These are phyloP conservation scores for Sarcophaga variegata DNA, from an alignment of 2,888 invertebrate species.

Conservation along the genomic window DNA sequence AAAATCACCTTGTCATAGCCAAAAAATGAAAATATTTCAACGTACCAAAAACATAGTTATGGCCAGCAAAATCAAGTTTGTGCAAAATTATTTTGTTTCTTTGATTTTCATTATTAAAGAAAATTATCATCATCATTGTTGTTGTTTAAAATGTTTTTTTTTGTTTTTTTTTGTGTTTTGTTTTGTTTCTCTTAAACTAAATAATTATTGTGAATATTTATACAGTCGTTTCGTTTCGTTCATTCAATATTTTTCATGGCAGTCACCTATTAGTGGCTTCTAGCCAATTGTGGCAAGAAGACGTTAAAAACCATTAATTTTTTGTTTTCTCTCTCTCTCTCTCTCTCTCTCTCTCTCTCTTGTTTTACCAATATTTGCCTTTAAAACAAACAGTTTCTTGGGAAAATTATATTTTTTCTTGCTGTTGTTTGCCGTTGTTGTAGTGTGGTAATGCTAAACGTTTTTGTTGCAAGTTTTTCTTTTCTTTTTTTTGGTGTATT, in stretches of 20 bases:
- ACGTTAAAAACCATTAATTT: background rate
- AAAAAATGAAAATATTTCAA: slow-evolving; percentile 10
- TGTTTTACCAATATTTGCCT: slow-evolving; percentile 24
- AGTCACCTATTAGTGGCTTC: slow-evolving; percentile 42
- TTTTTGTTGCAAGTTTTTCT: background rate
- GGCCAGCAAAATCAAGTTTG: background rate
- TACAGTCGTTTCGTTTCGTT: slow-evolving; percentile 4
- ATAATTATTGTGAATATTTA: slow-evolving; percentile 38
- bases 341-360: background rate
- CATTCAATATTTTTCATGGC: slow-evolving; percentile 11
- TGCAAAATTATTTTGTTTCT: slow-evolving; percentile 12
- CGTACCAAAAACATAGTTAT: background rate
- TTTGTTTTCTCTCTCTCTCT: background rate
- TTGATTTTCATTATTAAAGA: slow-evolving; percentile 7
- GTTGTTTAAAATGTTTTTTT: too few relatives aligned
- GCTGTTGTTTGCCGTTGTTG: background rate
- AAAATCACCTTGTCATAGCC: slow-evolving; percentile 40
- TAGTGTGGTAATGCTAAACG: background rate
- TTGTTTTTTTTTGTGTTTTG: background rate
- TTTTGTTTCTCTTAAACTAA: background rate
- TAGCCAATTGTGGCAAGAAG: slow-evolving; percentile 10
- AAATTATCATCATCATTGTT: slow-evolving; percentile 22
- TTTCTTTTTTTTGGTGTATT: background rate
- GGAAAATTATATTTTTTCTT: background rate
- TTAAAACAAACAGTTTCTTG: slow-evolving; percentile 13